Evolutionary conservation across 2,888 invertebrate species (phyloP).

Genomic region (Melolontha melolontha): DNA sequence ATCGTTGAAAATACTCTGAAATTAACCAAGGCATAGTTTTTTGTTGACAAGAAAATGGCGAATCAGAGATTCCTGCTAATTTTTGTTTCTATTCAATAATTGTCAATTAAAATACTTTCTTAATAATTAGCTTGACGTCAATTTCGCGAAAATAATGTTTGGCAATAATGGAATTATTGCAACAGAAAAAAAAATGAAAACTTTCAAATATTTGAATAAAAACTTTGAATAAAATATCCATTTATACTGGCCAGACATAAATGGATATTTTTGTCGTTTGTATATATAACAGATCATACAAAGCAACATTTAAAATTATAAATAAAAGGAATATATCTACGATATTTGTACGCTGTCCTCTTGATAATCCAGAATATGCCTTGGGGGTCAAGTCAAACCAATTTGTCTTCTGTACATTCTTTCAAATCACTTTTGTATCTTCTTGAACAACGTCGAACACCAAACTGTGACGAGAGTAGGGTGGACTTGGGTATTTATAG

Average conservation of each 20-base stretch:
- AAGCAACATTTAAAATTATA: constrained; percentile 14
- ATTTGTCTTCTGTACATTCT: neutral
- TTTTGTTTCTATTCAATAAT: neutral
- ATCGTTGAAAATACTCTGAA: constrained; percentile 21
- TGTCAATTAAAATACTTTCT: neutral
- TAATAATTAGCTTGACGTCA: constrained; percentile 18
- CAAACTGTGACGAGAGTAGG: constrained; percentile 17
- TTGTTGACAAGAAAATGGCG: constrained; percentile 6
- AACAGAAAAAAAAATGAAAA: neutral
- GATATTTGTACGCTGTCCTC: constrained; percentile 8
- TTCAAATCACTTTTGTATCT: neutral
- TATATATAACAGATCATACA: constrained; percentile 1
- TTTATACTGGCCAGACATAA: constrained; percentile 33
- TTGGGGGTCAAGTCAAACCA: neutral
- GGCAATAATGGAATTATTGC: constrained; percentile 7
- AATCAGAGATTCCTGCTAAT: constrained; percentile 35
- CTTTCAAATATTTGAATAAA: neutral
- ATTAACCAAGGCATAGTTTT: constrained; percentile 33
- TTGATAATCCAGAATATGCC: neutral
- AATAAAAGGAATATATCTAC: constrained; percentile 33
- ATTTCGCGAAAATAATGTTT: constrained; percentile 10
- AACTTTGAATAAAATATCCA: constrained; percentile 19
- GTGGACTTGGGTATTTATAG: constrained; percentile 15
- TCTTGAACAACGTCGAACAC: constrained; percentile 4
- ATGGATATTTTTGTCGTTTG: constrained; percentile 10